These are phyloP conservation scores for Peromyscus maniculatus DNA, from an alignment of 2,113 vertebrate species.

Conservation along the genomic window DNA sequence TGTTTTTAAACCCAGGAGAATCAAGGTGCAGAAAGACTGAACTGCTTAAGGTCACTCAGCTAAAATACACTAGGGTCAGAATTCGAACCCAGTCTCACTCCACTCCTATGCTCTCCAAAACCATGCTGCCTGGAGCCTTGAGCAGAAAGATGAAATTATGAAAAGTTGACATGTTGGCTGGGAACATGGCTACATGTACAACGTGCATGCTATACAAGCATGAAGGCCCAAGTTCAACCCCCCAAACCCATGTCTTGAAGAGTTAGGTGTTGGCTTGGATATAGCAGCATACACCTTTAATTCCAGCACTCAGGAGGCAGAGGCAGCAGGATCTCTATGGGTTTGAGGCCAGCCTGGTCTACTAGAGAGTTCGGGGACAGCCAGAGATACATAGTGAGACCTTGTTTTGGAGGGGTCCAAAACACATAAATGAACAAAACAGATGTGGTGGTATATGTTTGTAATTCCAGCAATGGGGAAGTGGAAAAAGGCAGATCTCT, in stretches of 20 bases:
- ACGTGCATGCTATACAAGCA: neutral
- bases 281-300: neutral
- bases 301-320: neutral
- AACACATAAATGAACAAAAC: neutral
- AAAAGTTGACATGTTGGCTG: neutral
- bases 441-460: neutral
- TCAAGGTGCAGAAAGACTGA: neutral
- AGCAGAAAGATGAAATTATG: neutral
- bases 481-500: neutral
- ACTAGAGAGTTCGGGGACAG: neutral
- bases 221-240: neutral
- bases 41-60: neutral
- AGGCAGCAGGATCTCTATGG: neutral
- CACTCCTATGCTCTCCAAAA: neutral
- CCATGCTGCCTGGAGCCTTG: neutral
- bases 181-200: neutral
- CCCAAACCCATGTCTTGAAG: no score
- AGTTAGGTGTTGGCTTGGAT: neutral
- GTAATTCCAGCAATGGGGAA: neutral
- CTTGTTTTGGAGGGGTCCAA: no score
- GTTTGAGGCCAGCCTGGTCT: neutral
- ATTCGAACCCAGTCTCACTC: neutral
- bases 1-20: conserved; percentile 42
- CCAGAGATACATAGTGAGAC: no score
- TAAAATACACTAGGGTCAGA: neutral